Evolutionary conservation across 2,113 vertebrate genomes (phyloP), one percentile per base, ranked within the genome.

Genomic region (Eulacestoma nigropectus): DNA sequence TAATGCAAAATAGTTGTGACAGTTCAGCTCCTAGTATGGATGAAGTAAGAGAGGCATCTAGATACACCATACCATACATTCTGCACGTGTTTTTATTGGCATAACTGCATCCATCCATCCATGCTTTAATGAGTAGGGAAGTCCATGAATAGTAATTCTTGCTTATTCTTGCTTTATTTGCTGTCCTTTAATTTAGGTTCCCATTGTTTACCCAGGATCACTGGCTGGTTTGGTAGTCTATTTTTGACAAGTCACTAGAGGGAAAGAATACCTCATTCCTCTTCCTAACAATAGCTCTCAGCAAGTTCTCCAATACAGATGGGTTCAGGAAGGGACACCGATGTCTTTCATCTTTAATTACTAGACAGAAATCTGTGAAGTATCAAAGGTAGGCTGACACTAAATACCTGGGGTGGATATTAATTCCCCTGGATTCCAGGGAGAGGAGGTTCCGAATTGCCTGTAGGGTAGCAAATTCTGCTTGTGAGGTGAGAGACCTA

Each of bases 301-400:
- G 91, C 65, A 84, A 91, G 64, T 94, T 92, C 84, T 82, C 44
- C 76, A 68, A 6, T 64, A 55, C 52, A 64, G 33, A 65, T 87
- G 87, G 73, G 94, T 96, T 96, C 94, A 91, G 67, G 56, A 80
- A 73, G 56, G 87, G 93, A 84, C 84, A 89, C 35, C 0, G 0
- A 37, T 57, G 70, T 68, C 94, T 89, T 95, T 97, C 60, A 84
- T 96, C 86, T 73, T 76, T 96, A 95, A 95, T 95, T 95, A 94
- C 33, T 64, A 70, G 89, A 41, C 16, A 41, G 65, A 90, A 91
- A 95, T 87, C 80, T 92, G 56, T 75, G 41, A 94, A 72, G 44
- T 95, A 52, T 87, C 91, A 94, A 93, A 97, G 84, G 80, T 44
- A 95, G 68, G 56, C 22, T 84, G 60, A 49, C 56, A 67, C n/a